Percentiles rank a stretch among this genome's conserved stretches.
These are phyloP conservation scores for Eupithecia tripunctaria DNA, from an alignment of 2,888 invertebrate species.

Conservation along the genomic window DNA sequence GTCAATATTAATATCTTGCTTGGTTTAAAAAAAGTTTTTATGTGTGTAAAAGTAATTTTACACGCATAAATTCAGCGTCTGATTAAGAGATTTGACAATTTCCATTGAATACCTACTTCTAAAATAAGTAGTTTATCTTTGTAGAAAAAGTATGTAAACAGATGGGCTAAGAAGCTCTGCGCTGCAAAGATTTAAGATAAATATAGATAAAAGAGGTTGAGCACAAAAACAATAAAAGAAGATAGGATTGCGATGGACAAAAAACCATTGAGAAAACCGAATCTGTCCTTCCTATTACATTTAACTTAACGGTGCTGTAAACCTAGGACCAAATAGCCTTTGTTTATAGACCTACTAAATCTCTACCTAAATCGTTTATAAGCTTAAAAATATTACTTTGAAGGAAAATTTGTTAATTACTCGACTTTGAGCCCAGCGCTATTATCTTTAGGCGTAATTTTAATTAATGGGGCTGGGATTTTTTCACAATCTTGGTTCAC, in stretches of 20 bases:
- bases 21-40: too few species aligned
- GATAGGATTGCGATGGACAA: background rate
- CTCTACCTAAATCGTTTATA: background rate
- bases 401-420: conserved; percentile 16
- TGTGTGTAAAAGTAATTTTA: too few species aligned
- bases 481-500: background rate
- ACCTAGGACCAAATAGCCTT: background rate
- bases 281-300: background rate
- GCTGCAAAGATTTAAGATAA: background rate
- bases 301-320: background rate
- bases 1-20: too few species aligned
- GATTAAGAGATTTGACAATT: too few species aligned
- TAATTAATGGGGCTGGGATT: conserved; percentile 17
- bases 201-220: background rate
- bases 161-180: background rate
- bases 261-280: background rate
- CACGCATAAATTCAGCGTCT: too few species aligned
- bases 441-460: conserved; percentile 13
- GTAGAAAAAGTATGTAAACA: background rate
- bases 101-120: too few species aligned
- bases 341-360: background rate
- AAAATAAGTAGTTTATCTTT: too few species aligned
- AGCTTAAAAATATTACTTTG: background rate
- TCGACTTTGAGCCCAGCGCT: conserved; percentile 16
- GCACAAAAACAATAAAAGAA: background rate